Percentiles rank a stretch among this genome's conserved stretches.
Evolutionary conservation across 2,888 invertebrate species (phyloP).

Genomic region (Leptinotarsa juncta): DNA sequence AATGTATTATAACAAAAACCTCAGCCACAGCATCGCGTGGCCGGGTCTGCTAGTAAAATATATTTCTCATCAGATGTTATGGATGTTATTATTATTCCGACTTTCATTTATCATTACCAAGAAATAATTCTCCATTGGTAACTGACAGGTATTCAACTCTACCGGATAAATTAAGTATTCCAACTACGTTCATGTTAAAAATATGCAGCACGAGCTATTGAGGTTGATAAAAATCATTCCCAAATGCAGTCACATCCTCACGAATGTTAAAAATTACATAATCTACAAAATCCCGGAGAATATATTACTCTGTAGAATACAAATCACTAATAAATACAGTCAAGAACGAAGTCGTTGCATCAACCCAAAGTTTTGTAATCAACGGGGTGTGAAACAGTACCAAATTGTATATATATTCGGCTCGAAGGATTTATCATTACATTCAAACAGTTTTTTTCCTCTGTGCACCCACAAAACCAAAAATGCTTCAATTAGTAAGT

Average conservation of each 20-base stretch:
- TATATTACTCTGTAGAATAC: slow-evolving; percentile 4
- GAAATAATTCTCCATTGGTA: no score
- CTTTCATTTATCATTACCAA: no score
- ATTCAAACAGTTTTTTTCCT: background rate
- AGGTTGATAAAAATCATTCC: slow-evolving; percentile 17
- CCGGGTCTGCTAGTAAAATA: no score
- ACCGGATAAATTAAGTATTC: background rate
- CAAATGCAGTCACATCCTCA: slow-evolving; percentile 20
- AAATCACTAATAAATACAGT: slow-evolving; percentile 22
- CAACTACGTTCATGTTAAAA: background rate
- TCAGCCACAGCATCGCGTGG: no score
- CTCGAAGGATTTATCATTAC: background rate
- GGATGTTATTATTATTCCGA: no score
- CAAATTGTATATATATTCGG: slow-evolving; percentile 11
- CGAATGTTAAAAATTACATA: slow-evolving; percentile 18
- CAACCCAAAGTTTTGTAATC: slow-evolving; percentile 7
- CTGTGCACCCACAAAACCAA: slow-evolving; percentile 1
- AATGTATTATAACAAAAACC: no score
- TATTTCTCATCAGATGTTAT: no score
- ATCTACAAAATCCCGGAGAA: slow-evolving; percentile 2
- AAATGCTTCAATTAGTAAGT: slow-evolving; percentile 19
- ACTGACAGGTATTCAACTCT: background rate
- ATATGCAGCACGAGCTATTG: slow-evolving; percentile 8
- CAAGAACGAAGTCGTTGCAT: slow-evolving; percentile 20
- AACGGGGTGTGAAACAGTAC: background rate